A percentile compares a stretch with the other conserved stretches of the same genome.
These are phyloP conservation scores for Brachyopa scutellaris DNA, from an alignment of 2,888 invertebrate species.

Conservation along the genomic window DNA sequence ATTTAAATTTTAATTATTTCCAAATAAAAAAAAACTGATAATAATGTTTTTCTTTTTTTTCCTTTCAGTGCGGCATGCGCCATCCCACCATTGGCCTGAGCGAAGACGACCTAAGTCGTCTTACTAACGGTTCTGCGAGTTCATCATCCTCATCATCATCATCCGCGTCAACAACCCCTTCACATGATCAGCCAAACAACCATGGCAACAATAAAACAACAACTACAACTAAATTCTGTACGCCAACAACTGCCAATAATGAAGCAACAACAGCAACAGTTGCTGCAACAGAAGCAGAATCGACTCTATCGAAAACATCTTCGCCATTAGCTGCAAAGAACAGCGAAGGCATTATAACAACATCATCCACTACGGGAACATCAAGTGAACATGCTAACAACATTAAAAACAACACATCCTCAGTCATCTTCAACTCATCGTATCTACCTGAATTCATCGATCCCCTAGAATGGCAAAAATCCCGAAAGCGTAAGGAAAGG, in stretches of 20 bases:
- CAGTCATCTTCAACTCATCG: slow-evolving; percentile 78
- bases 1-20: neutral
- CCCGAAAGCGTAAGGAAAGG: slow-evolving; percentile 85
- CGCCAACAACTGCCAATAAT: slow-evolving; percentile 68
- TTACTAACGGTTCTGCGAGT: slow-evolving; percentile 82
- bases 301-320: slow-evolving; percentile 48
- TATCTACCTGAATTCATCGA: slow-evolving; percentile 82
- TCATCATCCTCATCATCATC: slow-evolving; percentile 77
- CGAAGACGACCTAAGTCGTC: slow-evolving; percentile 83
- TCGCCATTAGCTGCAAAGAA: slow-evolving; percentile 48
- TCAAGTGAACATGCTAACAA: slow-evolving; percentile 61
- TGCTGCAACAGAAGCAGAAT: slow-evolving; percentile 63
- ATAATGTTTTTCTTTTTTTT: slow-evolving; percentile 41
- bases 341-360: slow-evolving; percentile 59
- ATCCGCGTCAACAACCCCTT: slow-evolving; percentile 74
- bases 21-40: neutral
- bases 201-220: slow-evolving; percentile 68
- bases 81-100: slow-evolving; percentile 82
- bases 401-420: slow-evolving; percentile 63
- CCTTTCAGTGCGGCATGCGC: slow-evolving; percentile 82
- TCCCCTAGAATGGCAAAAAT: slow-evolving; percentile 82
- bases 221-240: slow-evolving; percentile 69
- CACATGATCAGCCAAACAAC: slow-evolving; percentile 74
- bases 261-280: slow-evolving; percentile 48
- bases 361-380: slow-evolving; percentile 30